Evolutionary conservation across 2,113 vertebrate species (phyloP).

Genomic region (Galeopterus variegatus): DNA sequence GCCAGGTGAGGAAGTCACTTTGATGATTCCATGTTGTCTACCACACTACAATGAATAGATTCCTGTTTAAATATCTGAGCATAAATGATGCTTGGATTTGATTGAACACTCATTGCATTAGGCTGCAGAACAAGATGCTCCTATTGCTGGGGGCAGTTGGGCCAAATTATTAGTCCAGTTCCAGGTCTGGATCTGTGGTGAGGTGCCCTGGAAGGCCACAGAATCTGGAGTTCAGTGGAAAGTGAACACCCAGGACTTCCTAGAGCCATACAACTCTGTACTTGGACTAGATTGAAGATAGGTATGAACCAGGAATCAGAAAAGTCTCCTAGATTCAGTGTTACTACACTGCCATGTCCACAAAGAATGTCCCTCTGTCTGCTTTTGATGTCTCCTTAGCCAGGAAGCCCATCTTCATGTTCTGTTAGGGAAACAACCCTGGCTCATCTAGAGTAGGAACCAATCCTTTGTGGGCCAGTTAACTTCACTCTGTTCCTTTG

Average conservation of each 20-base stretch:
- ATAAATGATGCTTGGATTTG: background rate
- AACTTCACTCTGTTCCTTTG: background rate
- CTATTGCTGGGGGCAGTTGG: background rate
- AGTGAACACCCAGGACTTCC: background rate
- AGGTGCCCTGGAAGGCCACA: background rate
- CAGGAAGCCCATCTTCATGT: background rate
- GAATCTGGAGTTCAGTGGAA: background rate
- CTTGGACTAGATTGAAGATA: background rate
- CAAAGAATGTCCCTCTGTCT: background rate
- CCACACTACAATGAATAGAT: background rate
- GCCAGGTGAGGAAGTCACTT: background rate
- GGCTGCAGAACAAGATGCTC: background rate
- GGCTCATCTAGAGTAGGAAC: background rate
- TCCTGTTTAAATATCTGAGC: background rate
- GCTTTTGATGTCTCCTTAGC: background rate
- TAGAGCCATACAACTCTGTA: background rate
- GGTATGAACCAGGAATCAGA: slow-evolving; percentile 2
- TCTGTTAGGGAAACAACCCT: background rate
- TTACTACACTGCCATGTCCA: background rate
- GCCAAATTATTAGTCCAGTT: background rate
- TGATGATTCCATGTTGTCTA: background rate
- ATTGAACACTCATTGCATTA: background rate
- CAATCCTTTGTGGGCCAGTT: background rate
- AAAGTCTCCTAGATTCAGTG: background rate
- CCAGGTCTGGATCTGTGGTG: background rate